Percentiles rank a stretch among this genome's conserved stretches.
These are phyloP conservation scores for Amphiprion clarkii DNA, from an alignment of 2,797 vertebrate species.

Conservation along the genomic window DNA sequence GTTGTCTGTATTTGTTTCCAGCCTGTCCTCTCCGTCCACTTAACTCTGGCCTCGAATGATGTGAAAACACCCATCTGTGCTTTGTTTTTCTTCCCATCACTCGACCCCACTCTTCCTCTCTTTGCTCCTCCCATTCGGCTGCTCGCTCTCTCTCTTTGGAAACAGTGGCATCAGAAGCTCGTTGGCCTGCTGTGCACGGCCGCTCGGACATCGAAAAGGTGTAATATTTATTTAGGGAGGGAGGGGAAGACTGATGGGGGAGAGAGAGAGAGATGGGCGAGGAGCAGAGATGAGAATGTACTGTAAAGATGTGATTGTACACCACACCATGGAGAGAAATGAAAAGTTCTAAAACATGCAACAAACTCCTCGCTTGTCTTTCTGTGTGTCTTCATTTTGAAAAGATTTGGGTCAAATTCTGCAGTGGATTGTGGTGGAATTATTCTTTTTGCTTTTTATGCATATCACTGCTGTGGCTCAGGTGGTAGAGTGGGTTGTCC, in stretches of 20 bases:
- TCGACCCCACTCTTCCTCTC: not conserved
- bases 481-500: too few relatives aligned
- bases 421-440: too few relatives aligned
- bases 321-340: conserved; percentile 71
- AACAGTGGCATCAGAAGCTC: conserved; percentile 49
- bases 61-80: conserved; percentile 20
- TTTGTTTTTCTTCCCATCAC: conserved; percentile 18
- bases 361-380: conserved; percentile 22
- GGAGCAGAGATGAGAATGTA: conserved; percentile 68
- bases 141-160: conserved; percentile 33
- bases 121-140: too few relatives aligned
- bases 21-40: too few relatives aligned
- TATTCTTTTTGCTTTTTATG: too few relatives aligned
- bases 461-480: too few relatives aligned
- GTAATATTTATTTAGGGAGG: conserved; percentile 82
- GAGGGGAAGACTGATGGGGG: not conserved
- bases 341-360: conserved; percentile 74
- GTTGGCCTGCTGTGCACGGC: conserved; percentile 81
- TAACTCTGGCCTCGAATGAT: conserved; percentile 10
- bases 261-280: not conserved
- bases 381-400: not conserved
- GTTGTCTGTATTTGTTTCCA: conserved; percentile 2
- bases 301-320: conserved; percentile 82
- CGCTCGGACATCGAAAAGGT: conserved; percentile 51
- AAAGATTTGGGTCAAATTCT: too few relatives aligned